Base-by-base conservation (phyloP, 2,888 invertebrate genomes). In the Malacosoma neustria region DNA sequence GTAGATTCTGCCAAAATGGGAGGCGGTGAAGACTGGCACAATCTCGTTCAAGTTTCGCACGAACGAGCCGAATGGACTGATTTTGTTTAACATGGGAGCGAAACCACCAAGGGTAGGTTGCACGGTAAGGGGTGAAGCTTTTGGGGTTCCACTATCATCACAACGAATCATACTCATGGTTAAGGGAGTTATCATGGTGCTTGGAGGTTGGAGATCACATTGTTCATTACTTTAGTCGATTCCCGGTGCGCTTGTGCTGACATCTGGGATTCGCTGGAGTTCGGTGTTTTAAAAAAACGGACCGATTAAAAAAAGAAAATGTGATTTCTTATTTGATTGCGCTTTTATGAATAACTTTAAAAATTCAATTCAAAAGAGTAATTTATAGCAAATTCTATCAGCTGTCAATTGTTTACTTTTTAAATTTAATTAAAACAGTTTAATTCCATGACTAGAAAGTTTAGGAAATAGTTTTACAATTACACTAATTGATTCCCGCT, bases 31-130 rank as follows among this genome's bases (percentile, higher is more conserved):
- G 64, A 91, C 93, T 14, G 97, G 97, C 42, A 94, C 93, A 14
- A 93, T 98, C 62, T 93, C 95, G 32, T 95, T 98, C 82, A 96
- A 97, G 85, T 96, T 99, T 66, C 91, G 97, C 44, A 98, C 98
- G 33, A 96, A 94, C 70, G 98, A 98, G 74, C 93, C 95, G 4
- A 96, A 98, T 64, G 98, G 98, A 13, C 88, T 99, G 49, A 91
- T 99, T 38, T 90, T 98, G 67, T 95, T 96, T 88, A 97, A 96
- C 73, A 93, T 93, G 61, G 96, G 95, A 61, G 89, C 91, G 39
- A 89, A 91, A 61, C 91, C 91, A 60, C 92, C 92, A 53, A 88
- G 91, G 82, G 92, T 92, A 79, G 92, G 90, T 89, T 87, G 87
- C 81, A 87, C 87, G 87, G 87, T 87, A 87, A 87, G 87, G 85